These are phyloP conservation scores for Steromphala cineraria DNA, from an alignment of 2,888 invertebrate genomes.

Conservation along the genomic window DNA sequence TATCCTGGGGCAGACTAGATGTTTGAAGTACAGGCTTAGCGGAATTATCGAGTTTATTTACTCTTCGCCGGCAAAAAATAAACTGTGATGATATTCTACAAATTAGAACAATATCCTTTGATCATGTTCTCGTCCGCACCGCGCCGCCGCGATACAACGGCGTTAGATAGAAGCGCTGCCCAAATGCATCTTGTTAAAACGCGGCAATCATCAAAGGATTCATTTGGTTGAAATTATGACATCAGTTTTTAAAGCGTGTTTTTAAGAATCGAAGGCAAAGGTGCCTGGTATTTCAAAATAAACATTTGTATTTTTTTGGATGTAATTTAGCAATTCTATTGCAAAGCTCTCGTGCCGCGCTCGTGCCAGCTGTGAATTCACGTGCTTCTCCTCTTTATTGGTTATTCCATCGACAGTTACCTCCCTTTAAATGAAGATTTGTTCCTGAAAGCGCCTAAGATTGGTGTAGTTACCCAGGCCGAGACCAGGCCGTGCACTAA, in stretches of 20 bases:
- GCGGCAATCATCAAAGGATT: neutral
- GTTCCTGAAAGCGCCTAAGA: neutral
- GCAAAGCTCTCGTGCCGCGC: slow-evolving; percentile 4
- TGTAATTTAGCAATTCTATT: slow-evolving; percentile 20
- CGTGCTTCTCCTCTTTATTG: neutral
- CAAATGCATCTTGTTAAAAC: slow-evolving; percentile 5
- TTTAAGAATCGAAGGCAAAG: slow-evolving; percentile 14
- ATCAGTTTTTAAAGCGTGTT: slow-evolving; percentile 1
- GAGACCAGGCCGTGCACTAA: neutral
- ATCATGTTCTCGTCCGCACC: neutral
- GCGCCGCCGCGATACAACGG: neutral
- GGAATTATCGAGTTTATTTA: slow-evolving; percentile 19
- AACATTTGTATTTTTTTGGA: slow-evolving; percentile 6
- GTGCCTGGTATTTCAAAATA: slow-evolving; percentile 16
- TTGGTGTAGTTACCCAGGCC: neutral
- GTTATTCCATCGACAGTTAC: neutral
- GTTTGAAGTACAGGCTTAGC: slow-evolving; percentile 10
- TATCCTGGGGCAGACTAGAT: neutral
- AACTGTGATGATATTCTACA: slow-evolving; percentile 21
- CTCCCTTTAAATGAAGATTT: neutral
- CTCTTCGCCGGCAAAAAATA: slow-evolving; percentile 17
- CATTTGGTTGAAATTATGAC: slow-evolving; percentile 17
- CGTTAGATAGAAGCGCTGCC: neutral
- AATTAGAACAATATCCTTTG: slow-evolving; percentile 20
- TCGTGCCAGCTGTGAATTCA: slow-evolving; percentile 16